Evolutionary conservation across 1,140 invertebrate species (phyloP).

Genomic region (Drosophila kanapiae): DNA sequence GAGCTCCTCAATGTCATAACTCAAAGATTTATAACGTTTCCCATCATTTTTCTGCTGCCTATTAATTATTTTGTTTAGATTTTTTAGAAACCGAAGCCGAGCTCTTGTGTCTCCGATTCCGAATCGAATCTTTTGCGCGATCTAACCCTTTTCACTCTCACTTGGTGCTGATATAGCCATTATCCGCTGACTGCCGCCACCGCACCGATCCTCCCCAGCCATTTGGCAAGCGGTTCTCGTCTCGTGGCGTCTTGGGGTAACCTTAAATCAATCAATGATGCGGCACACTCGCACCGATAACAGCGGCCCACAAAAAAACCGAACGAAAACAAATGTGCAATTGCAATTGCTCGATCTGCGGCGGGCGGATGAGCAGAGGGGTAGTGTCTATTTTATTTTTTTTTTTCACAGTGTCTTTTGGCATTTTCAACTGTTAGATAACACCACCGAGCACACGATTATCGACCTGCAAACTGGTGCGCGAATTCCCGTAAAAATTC

Average conservation of each 20-base stretch:
- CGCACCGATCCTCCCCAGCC: slow-evolving; percentile 19
- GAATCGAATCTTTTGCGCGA: background rate
- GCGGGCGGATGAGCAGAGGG: slow-evolving; percentile 9
- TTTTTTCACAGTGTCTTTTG: slow-evolving; percentile 44
- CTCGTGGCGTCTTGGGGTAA: slow-evolving; percentile 68
- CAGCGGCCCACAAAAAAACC: slow-evolving; percentile 32
- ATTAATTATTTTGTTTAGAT: slow-evolving; percentile 9
- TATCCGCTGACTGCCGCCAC: slow-evolving; percentile 6
- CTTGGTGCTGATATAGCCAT: slow-evolving; percentile 1
- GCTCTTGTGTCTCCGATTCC: background rate
- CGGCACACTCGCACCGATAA: slow-evolving; percentile 59
- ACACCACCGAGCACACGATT: slow-evolving; percentile 31
- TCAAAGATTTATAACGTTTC: background rate
- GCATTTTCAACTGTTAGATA: slow-evolving; percentile 62
- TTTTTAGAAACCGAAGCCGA: background rate
- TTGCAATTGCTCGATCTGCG: slow-evolving; percentile 30
- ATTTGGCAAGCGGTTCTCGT: slow-evolving; percentile 60
- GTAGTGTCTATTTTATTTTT: slow-evolving; percentile 17
- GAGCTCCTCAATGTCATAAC: background rate
- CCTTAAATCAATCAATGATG: slow-evolving; percentile 82
- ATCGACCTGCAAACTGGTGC: background rate
- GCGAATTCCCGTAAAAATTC: background rate
- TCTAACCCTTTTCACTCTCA: slow-evolving; percentile 9
- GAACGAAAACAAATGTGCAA: slow-evolving; percentile 37
- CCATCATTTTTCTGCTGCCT: background rate